Conservation (phyloP, 2,888 invertebrate species). For the Metallyticus violacea region DNA sequence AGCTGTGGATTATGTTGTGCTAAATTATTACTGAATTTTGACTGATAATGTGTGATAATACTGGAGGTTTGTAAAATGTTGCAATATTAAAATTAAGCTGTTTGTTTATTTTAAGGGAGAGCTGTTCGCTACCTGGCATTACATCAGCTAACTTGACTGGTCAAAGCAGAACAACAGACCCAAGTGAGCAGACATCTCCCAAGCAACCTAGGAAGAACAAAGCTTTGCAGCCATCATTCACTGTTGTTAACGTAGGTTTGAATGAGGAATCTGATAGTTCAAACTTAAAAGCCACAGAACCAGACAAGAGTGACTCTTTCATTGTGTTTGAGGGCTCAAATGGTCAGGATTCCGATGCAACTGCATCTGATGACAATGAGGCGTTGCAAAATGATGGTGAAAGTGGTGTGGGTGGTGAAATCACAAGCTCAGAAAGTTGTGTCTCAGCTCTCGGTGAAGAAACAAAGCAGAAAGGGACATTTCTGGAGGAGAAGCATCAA, state of each 20-base stretch:
- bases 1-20: too few species aligned
- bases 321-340: conserved; percentile 51
- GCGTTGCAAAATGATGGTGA: neutral
- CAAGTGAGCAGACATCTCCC: neutral
- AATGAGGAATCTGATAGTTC: neutral
- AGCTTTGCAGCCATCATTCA: neutral
- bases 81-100: neutral
- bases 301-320: conserved; percentile 46
- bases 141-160: neutral
- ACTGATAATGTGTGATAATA: too few species aligned
- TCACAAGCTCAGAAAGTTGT: neutral
- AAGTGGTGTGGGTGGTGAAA: neutral
- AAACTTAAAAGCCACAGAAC: neutral
- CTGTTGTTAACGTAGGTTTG: neutral
- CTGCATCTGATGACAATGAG: neutral
- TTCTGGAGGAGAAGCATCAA: neutral
- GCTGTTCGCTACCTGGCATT: neutral
- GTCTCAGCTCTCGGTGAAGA: conserved; percentile 1
- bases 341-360: conserved; percentile 24
- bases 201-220: neutral
- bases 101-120: neutral
- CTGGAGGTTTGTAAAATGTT: too few species aligned
- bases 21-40: too few species aligned
- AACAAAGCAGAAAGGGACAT: neutral
- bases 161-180: neutral